Percentiles rank a stretch among this genome's conserved stretches.
Evolutionary conservation across 2,888 invertebrate species (phyloP).

Genomic region (Ophion slaviceki): DNA sequence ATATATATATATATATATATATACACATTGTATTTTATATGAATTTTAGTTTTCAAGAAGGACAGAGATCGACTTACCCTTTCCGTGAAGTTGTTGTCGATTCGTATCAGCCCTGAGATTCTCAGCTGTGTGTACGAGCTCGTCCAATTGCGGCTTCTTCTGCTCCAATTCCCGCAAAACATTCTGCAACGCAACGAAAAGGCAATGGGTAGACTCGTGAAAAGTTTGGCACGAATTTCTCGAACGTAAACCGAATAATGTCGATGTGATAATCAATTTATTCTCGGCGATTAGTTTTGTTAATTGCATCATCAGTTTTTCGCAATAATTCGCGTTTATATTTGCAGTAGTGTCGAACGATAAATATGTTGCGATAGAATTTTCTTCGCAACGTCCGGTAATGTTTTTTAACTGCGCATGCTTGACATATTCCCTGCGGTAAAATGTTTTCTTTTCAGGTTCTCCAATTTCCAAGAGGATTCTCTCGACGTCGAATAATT

Average conservation of each 20-base stretch:
- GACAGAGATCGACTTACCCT: constrained; percentile 86
- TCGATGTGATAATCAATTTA: not conserved
- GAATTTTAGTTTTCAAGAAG: not conserved
- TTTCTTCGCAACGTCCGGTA: no score
- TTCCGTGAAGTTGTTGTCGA: constrained; percentile 91
- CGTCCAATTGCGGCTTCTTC: constrained; percentile 94
- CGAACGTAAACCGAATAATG: not conserved
- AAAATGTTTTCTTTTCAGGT: no score
- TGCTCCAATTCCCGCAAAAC: constrained; percentile 93
- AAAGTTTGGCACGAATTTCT: not conserved
- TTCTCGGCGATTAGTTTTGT: not conserved
- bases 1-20: no score
- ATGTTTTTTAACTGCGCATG: no score
- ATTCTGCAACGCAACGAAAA: constrained; percentile 85
- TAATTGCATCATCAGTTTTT: not conserved
- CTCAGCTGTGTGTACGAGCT: constrained; percentile 92
- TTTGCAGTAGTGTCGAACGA: no score
- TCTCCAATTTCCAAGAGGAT: no score
- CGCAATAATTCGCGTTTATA: not conserved
- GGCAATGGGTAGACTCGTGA: not conserved
- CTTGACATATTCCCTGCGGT: no score
- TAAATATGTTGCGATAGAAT: no score
- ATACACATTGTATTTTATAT: no score
- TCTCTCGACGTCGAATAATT: no score
- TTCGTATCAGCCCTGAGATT: constrained; percentile 92